A percentile compares a stretch with the other conserved stretches of the same genome.
Conservation (phyloP, 2,113 vertebrate genomes). For the Nymphicus hollandicus region DNA sequence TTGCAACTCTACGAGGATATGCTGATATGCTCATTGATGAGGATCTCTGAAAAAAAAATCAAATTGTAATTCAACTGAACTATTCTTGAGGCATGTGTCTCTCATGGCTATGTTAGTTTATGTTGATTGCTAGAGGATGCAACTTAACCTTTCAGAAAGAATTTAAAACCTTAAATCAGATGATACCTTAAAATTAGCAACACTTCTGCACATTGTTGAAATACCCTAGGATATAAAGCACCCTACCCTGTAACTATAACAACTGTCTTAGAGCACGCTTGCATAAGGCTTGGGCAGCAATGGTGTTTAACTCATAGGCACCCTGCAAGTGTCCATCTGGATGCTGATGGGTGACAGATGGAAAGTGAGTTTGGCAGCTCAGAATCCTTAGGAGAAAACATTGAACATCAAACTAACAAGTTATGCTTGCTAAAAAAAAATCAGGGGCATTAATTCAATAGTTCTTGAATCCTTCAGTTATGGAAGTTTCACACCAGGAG, state of each 20-base stretch:
- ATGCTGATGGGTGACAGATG: constrained; percentile 19
- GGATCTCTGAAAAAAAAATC: background rate
- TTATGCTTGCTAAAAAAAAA: background rate
- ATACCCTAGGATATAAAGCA: background rate
- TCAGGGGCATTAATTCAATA: background rate
- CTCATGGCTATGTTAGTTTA: background rate
- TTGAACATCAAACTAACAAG: background rate
- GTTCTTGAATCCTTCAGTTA: background rate
- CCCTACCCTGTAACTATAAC: background rate
- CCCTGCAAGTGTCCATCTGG: constrained; percentile 18
- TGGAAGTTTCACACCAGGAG: background rate
- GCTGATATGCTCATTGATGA: background rate
- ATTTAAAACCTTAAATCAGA: background rate
- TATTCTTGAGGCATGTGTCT: background rate
- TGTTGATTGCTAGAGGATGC: background rate
- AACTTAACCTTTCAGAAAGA: background rate
- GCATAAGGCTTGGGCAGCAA: background rate
- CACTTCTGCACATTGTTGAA: background rate
- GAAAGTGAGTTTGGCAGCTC: constrained; percentile 5
- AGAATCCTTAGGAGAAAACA: background rate
- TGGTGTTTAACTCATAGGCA: background rate
- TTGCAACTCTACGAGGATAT: background rate
- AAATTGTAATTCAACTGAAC: background rate
- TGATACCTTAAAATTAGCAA: background rate
- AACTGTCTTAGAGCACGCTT: background rate